Conservation (phyloP, 2,113 vertebrate species). For the Barbus barbus region DNA sequence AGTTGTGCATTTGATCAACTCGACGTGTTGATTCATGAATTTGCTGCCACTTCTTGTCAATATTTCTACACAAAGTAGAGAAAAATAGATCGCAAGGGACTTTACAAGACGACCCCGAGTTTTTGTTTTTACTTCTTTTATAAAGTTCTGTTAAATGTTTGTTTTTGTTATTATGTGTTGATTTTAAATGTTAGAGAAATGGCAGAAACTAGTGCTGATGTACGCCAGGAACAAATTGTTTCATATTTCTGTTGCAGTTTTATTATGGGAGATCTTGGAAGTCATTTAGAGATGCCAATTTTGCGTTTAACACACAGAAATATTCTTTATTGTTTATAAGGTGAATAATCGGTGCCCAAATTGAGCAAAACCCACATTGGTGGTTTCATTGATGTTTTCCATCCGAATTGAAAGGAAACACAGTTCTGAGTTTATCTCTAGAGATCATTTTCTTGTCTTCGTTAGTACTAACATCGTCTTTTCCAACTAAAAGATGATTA, state of each 20-base stretch:
- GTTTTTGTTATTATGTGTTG: constrained; percentile 60
- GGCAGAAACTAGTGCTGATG: no score
- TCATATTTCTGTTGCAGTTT: constrained; percentile 34
- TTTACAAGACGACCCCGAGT: constrained; percentile 68
- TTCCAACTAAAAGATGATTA: constrained; percentile 11
- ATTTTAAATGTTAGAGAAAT: constrained; percentile 70
- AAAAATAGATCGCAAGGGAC: constrained; percentile 52
- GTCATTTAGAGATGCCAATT: constrained; percentile 20
- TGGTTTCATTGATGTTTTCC: constrained; percentile 42
- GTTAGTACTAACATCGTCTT: constrained; percentile 32
- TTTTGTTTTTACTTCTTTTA: constrained; percentile 64
- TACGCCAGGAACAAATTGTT: constrained; percentile 76
- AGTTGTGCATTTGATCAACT: constrained; percentile 26
- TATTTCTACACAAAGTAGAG: constrained; percentile 30
- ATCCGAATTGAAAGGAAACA: constrained; percentile 23
- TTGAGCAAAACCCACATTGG: constrained; percentile 5
- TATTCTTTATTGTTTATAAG: constrained; percentile 30
- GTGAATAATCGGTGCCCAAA: constrained; percentile 32
- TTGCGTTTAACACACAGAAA: background rate
- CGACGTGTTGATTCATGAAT: background rate
- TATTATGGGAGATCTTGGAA: background rate
- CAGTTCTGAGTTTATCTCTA: constrained; percentile 32
- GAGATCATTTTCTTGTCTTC: constrained; percentile 41
- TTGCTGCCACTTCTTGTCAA: constrained; percentile 49
- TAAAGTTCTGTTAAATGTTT: constrained; percentile 70